phyloP scores from a whole-genome alignment of 2,888 invertebrate genomes.

The Lacanobia wlatinum region DNA sequence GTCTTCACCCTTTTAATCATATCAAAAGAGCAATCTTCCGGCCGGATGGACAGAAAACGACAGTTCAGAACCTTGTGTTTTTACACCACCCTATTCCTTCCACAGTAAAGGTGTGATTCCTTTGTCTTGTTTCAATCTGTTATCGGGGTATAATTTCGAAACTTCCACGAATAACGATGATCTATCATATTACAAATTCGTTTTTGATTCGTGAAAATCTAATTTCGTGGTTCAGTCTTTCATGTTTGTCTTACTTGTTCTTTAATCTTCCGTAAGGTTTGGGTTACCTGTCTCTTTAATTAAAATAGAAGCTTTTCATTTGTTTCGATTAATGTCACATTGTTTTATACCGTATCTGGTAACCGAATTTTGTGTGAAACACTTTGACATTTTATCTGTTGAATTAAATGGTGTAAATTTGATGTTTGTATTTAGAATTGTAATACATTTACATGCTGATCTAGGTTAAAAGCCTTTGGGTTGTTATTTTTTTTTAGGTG shows the following conservation, averaged over 20 bases:
- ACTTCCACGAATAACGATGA: conserved; percentile 83
- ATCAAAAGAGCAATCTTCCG: conserved; percentile 90
- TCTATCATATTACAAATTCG: conserved; percentile 88
- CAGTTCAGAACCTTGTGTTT: conserved; percentile 68
- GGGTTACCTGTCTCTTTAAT: conserved; percentile 69
- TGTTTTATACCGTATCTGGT: conserved; percentile 60
- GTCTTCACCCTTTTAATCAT: conserved; percentile 90
- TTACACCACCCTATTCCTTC: conserved; percentile 65
- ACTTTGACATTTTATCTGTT: conserved; percentile 58
- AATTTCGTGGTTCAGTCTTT: conserved; percentile 81
- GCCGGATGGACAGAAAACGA: conserved; percentile 82
- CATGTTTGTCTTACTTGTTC: conserved; percentile 73
- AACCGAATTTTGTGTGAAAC: conserved; percentile 45
- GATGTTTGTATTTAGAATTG: conserved; percentile 49
- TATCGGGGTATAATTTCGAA: conserved; percentile 80
- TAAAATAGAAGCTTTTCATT: conserved; percentile 59
- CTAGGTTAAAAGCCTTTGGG: conserved; percentile 46
- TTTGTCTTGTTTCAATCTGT: conserved; percentile 64
- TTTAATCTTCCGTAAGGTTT: conserved; percentile 78
- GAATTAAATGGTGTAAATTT: conserved; percentile 40
- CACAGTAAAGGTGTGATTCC: conserved; percentile 71
- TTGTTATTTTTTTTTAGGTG: background rate
- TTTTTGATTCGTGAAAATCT: conserved; percentile 88
- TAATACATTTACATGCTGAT: conserved; percentile 47
- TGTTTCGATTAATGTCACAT: conserved; percentile 58